Evolutionary conservation across 2,113 vertebrate genomes (phyloP).

Genomic region (Trachemys scripta): DNA sequence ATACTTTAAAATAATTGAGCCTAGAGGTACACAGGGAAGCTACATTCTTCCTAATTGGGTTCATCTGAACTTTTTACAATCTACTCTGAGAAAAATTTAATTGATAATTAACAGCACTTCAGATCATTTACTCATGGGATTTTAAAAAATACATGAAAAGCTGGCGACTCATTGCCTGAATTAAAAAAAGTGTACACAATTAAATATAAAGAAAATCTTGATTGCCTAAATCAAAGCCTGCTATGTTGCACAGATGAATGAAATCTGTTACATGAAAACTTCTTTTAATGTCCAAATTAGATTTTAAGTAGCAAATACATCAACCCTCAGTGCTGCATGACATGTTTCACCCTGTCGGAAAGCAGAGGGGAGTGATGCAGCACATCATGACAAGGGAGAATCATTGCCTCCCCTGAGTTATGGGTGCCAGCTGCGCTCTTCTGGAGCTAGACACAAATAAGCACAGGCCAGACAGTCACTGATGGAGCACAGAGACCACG

Average conservation of each 20-base stretch:
- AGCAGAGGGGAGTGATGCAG: not conserved
- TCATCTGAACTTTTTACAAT: conserved; percentile 77
- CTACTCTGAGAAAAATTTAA: conserved; percentile 77
- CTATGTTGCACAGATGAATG: conserved; percentile 61
- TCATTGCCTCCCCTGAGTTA: not conserved
- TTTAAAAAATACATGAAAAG: conserved; percentile 80
- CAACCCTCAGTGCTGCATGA: conserved; percentile 19
- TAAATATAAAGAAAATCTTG: conserved; percentile 75
- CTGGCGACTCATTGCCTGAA: conserved; percentile 66
- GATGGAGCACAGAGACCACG: not conserved
- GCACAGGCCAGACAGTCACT: not conserved
- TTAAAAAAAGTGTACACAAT: conserved; percentile 71
- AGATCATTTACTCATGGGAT: conserved; percentile 63
- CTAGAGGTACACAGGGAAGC: conserved; percentile 58
- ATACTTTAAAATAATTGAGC: conserved; percentile 70
- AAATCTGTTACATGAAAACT: conserved; percentile 69
- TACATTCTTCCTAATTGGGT: conserved; percentile 72
- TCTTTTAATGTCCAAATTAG: conserved; percentile 75
- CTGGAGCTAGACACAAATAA: not conserved
- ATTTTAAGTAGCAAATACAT: conserved; percentile 64
- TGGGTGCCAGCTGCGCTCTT: conserved; percentile 23
- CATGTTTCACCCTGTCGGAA: not conserved
- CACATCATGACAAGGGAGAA: not conserved
- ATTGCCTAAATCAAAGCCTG: conserved; percentile 80
- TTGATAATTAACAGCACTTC: conserved; percentile 81